Percentiles rank a stretch among this genome's conserved stretches.
Evolutionary conservation across 1,140 invertebrate species (phyloP).

Genomic region (Agrilus planipennis): DNA sequence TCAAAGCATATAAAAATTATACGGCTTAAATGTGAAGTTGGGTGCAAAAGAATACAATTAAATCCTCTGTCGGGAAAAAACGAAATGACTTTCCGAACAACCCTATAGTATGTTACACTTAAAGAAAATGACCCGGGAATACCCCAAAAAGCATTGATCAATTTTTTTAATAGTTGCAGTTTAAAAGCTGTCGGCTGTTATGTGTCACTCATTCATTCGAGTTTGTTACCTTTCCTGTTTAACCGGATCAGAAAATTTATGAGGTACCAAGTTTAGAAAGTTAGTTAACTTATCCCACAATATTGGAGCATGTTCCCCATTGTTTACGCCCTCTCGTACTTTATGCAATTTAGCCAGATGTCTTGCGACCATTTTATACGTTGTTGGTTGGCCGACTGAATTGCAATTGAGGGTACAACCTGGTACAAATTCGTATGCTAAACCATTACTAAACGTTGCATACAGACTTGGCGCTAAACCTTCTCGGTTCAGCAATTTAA

Average conservation of each 20-base stretch:
- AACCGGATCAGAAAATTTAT: constrained; percentile 43
- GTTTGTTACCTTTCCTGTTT: constrained; percentile 61
- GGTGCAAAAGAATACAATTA: too few species aligned
- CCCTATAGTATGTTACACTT: too few species aligned
- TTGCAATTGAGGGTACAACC: constrained; percentile 66
- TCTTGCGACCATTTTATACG: constrained; percentile 64
- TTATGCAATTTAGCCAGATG: constrained; percentile 75
- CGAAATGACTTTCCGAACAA: too few species aligned
- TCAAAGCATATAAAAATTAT: too few species aligned
- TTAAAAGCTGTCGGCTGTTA: too few species aligned
- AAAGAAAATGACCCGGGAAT: too few species aligned
- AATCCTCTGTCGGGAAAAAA: too few species aligned
- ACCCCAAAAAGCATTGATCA: too few species aligned
- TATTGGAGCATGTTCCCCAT: constrained; percentile 38
- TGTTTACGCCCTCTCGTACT: constrained; percentile 37
- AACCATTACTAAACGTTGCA: constrained; percentile 87
- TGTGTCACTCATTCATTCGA: too few species aligned
- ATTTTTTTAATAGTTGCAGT: too few species aligned
- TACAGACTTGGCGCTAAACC: constrained; percentile 77
- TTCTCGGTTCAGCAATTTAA: constrained; percentile 53
- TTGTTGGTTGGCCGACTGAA: constrained; percentile 52
- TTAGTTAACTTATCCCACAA: constrained; percentile 64
- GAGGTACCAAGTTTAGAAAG: constrained; percentile 62
- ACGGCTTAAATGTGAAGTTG: too few species aligned
- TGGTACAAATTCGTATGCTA: constrained; percentile 84